A percentile compares a stretch with the other conserved stretches of the same genome.
Evolutionary conservation across 1,140 invertebrate species (phyloP).

Genomic region (Dryas iulia): DNA sequence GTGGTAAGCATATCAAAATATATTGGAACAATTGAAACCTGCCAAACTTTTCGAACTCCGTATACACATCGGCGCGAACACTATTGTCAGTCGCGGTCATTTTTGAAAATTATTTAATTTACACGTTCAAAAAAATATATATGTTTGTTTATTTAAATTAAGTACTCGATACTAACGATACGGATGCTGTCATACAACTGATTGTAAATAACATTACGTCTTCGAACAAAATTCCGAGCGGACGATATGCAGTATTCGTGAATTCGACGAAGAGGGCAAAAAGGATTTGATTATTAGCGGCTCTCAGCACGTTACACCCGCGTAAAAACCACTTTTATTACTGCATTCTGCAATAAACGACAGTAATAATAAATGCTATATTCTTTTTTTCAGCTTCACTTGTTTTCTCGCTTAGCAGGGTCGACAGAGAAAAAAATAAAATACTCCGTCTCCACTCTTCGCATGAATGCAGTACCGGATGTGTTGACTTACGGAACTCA

Average conservation of each 20-base stretch:
- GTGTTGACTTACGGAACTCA: too few species aligned
- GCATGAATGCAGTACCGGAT: too few species aligned
- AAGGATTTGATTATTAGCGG: not conserved
- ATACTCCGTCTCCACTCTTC: too few species aligned
- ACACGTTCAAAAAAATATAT: not conserved
- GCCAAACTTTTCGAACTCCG: constrained; percentile 46
- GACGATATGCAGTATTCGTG: not conserved
- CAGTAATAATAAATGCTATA: not conserved
- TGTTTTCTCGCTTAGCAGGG: too few species aligned
- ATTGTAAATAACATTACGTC: constrained; percentile 31
- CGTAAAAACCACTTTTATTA: not conserved
- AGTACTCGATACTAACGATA: constrained; percentile 20
- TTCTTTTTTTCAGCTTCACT: too few species aligned
- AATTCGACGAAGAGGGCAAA: constrained; percentile 1
- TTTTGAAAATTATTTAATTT: constrained; percentile 6
- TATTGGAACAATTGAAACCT: constrained; percentile 57
- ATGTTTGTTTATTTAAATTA: not conserved
- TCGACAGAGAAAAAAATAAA: too few species aligned
- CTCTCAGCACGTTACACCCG: not conserved
- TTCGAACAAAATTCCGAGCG: not conserved
- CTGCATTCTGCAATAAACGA: not conserved
- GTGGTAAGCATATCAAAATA: constrained; percentile 54
- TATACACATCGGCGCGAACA: constrained; percentile 13
- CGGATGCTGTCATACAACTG: constrained; percentile 34
- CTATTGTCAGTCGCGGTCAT: constrained; percentile 21